Percentiles rank a stretch among this genome's conserved stretches.
Conservation (phyloP, 2,888 invertebrate genomes). For the Nomada hirtipes region DNA sequence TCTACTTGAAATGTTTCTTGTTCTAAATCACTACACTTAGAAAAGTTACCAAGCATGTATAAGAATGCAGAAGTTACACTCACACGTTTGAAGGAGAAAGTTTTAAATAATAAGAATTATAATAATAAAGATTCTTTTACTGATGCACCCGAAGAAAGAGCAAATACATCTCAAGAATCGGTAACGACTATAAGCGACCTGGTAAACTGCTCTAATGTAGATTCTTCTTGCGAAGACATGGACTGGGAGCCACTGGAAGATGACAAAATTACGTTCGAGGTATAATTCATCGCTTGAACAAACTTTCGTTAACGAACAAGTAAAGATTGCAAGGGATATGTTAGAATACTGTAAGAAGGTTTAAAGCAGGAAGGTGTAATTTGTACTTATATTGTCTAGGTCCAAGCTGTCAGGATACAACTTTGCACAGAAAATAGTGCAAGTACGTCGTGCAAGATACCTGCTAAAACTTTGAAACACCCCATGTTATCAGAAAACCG, state of each 20-base stretch:
- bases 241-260: conserved; percentile 83
- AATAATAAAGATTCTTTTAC: conserved; percentile 6
- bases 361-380: not conserved
- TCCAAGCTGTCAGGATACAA: conserved; percentile 77
- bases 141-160: not conserved
- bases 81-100: conserved; percentile 46
- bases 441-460: conserved; percentile 42
- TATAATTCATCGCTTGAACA: conserved; percentile 42
- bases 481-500: conserved; percentile 36
- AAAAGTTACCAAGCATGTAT: conserved; percentile 33
- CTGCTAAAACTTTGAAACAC: conserved; percentile 66
- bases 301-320: not conserved
- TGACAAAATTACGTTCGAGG: conserved; percentile 79
- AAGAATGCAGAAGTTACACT: conserved; percentile 58
- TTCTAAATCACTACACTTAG: not conserved
- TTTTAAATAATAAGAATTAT: conserved; percentile 11
- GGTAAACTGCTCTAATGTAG: conserved; percentile 4
- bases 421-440: conserved; percentile 61
- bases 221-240: conserved; percentile 78
- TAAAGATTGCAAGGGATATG: not conserved
- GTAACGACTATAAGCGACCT: conserved; percentile 28
- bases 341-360: not conserved
- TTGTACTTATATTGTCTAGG: conserved; percentile 57
- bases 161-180: not conserved
- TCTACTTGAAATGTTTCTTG: not conserved